Base-by-base conservation (phyloP, 2,113 vertebrate genomes). In the Calonectris borealis region DNA sequence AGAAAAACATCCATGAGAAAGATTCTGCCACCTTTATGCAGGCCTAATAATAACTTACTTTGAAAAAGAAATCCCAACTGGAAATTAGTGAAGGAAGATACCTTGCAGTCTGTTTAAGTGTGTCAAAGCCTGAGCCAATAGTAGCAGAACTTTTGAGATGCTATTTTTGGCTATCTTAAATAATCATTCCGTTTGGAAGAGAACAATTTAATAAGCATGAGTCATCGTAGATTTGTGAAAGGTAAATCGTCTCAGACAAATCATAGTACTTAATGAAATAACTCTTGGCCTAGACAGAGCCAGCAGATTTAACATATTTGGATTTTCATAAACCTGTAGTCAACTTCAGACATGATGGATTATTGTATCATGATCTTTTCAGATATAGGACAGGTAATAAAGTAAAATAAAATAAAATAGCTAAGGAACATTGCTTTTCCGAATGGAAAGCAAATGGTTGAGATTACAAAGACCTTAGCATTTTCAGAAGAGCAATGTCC, bases 181-280 rank as follows among this genome's bases (percentile, higher is more conserved):
- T 88, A 95, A 91, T 86, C 25, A 1, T 85, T 82, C 83, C 24
- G 16, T 83, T 92, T 89, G 83, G 65, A 89, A 87, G 61, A 82
- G 88, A 95, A 96, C 72, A 96, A 89, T 95, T 96, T 96, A 88
- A 94, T 96, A 93, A 88, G 91, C 36, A 51, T 95, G 93, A 95
- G 68, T 96, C 82, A 95, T 31, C 2, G 0, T 54, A 82, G 88
- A 88, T 92, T 93, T 95, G 78, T 73, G 85, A 90, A 94, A 93
- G 69, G 88, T 88, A 97, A 88, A 94, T 88, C 27, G 1, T 77
- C 85, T 84, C 76, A 96, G 91, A 84, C 65, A 95, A 95, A 96
- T 86, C 76, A 70, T 9, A 90, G 76, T 68, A 94, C 52, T 96
- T 96, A 95, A 91, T 93, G 83, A 93, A 96, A 90, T 85, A 90